Evolutionary conservation across 1,140 invertebrate genomes (phyloP), one percentile per base, ranked within the genome.

Genomic region (Tachypleus tridentatus): DNA sequence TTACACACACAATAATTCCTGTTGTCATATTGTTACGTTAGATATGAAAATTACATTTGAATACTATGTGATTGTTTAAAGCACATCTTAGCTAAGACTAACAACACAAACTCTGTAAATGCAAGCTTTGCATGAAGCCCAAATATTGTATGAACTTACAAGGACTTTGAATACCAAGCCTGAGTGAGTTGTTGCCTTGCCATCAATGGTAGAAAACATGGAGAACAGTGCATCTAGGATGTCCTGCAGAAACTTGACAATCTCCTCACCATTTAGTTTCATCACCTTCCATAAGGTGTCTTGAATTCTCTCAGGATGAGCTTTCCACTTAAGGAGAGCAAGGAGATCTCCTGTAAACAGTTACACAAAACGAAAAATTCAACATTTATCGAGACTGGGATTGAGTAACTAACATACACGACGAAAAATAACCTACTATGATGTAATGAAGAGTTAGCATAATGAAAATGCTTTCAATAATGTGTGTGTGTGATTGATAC

Each of bases 191-290:
- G 84, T 86, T 3, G 83, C 91, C 73, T 95, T 92, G 2, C 91
- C 93, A 74, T 97, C 89, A 77, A 93, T 91, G 51, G 89, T 93
- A 53, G 89, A 93, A 74, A 96, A 94, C 80, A 97, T 87, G 10
- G 90, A 87, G 74, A 97, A 98, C 0, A 98, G 76, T 0, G 93
- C 91, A 75, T 98, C 96, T 3, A 98, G 77, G 29, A 97, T 90
- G 75, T 98, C 95, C 75, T 97, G 91, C 3, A 98, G 79, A 78
- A 98, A 98, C 77, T 97, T 97, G 0, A 97, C 91, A n/a, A 95
- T 79, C 76, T 97, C 94, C 74, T 95, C 92, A 11, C 86, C 86
- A 71, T 91, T 86, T 0, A 97, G 74, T 3, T 85, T 81, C 60
- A 92, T 76, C 4, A 96, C 86, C 64, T 88, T 81, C 2, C 87